Conservation (phyloP, 2,113 vertebrate species). For the Oreochromis niloticus region DNA sequence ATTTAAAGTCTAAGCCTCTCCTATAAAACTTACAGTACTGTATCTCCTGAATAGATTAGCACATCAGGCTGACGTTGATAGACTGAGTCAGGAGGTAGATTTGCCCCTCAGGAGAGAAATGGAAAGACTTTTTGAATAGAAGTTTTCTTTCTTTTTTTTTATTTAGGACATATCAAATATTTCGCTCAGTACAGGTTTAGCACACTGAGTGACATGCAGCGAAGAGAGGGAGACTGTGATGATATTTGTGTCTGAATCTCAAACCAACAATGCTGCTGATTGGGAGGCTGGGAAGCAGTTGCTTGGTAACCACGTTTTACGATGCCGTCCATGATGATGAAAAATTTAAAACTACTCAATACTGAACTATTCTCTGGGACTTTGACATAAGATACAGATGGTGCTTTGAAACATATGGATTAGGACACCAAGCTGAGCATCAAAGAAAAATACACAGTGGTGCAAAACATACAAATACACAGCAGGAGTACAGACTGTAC, state of each 20-base stretch:
- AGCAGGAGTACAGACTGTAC: not conserved
- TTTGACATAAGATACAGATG: slow-evolving; percentile 39
- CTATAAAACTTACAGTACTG: slow-evolving; percentile 15
- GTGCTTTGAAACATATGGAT: slow-evolving; percentile 29
- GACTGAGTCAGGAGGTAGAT: not conserved
- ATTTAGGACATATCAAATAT: not conserved
- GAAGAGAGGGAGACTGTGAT: slow-evolving; percentile 11
- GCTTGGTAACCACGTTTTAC: slow-evolving; percentile 73
- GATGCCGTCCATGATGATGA: slow-evolving; percentile 67
- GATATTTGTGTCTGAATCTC: slow-evolving; percentile 38
- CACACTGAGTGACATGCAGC: slow-evolving; percentile 10
- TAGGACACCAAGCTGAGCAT: not conserved
- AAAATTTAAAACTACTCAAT: slow-evolving; percentile 63
- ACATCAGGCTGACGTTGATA: not conserved
- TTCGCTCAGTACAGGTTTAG: not conserved
- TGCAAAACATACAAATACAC: not conserved
- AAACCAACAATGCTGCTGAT: slow-evolving; percentile 55
- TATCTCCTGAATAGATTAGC: slow-evolving; percentile 6
- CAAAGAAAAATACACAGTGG: not conserved
- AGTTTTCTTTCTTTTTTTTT: not conserved
- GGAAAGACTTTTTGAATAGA: slow-evolving; percentile 15
- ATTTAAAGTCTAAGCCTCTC: slow-evolving; percentile 41
- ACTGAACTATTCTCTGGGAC: slow-evolving; percentile 58
- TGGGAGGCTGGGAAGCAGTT: slow-evolving; percentile 67
- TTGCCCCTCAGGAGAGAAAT: not conserved